Evolutionary conservation across 2,888 invertebrate genomes (phyloP).

Genomic region (Hanleya hanleyi): DNA sequence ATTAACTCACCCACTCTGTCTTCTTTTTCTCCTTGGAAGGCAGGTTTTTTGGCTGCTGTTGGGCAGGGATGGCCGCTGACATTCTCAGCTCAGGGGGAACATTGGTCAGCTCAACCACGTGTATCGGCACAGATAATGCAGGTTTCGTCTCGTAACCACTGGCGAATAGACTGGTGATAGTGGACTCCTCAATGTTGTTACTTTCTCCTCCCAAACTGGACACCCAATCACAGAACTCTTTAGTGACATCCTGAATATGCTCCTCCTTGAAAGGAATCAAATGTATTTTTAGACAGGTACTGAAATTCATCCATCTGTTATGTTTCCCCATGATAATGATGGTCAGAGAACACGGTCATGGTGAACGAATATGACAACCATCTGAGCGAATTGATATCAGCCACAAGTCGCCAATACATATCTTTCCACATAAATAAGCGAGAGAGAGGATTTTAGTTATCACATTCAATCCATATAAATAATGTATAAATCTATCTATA

Average conservation of each 20-base stretch:
- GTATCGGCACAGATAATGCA: constrained; percentile 73
- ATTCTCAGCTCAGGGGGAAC: constrained; percentile 70
- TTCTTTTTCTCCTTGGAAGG: constrained; percentile 43
- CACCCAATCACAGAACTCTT: constrained; percentile 74
- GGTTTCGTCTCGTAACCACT: constrained; percentile 74
- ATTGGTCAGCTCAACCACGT: constrained; percentile 72
- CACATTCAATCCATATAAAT: too few species aligned
- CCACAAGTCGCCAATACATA: too few species aligned
- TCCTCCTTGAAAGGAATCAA: constrained; percentile 56
- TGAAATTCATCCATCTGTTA: background rate
- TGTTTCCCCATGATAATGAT: background rate
- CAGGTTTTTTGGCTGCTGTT: constrained; percentile 47
- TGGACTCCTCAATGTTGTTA: constrained; percentile 72
- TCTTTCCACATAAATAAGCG: too few species aligned
- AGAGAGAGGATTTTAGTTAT: too few species aligned
- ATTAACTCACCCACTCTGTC: constrained; percentile 54
- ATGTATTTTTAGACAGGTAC: background rate
- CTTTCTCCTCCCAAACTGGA: constrained; percentile 71
- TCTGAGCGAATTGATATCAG: too few species aligned
- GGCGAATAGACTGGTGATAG: constrained; percentile 72
- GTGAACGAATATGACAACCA: background rate
- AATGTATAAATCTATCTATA: too few species aligned
- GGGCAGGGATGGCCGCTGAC: constrained; percentile 60
- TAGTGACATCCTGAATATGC: constrained; percentile 69
- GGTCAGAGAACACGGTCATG: background rate